Base-by-base conservation (phyloP, 2,888 invertebrate genomes). In the Parnassius mnemosyne region DNA sequence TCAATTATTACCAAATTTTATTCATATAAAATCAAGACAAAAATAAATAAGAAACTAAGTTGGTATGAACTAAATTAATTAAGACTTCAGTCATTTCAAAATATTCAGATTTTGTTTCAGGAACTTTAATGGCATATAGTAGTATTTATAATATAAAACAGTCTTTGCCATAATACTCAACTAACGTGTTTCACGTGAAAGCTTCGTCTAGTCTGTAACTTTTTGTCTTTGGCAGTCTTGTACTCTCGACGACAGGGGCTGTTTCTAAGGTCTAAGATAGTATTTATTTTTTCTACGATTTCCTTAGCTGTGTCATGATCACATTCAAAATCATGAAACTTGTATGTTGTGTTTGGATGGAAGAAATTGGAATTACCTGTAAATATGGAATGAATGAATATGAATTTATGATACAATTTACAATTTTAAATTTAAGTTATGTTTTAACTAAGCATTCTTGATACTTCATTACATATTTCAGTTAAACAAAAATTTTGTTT, bases 321-420 rank as follows among this genome's bases (percentile, higher is more conserved):
- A 3, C 96, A 94, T 85, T 98, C 98, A 78, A 98, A 98, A 78
- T 97, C 97, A 74, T 97, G 96, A 77, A 95, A 94, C 80, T 97
- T 97, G 83, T 96, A 97, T 58, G 94, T 94, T 9, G 92, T 84
- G 66, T 81, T 87, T 60, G 80, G 79, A 68, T 83, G 79, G 67
- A 85, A 86, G 66, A 86, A 77, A 66, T 76, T 80, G n/a, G 79
- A 65, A 58, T 76, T 80, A 60, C 79, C 87, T 88, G 76, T 1
- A 78, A 80, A 57, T 49, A 20, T 20, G 20, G 20, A 20, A 20
- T 20, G 20, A 34, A 20, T 16, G 13, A 9, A 41, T 46, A 20
- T 12, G 44, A 9, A 20, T 46, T 20, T 11, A 46, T 46, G 7
- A 46, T 46, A 9, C 13, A 13, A 13, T 13, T 49, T 46, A 9